phyloP scores from a whole-genome alignment of 1,140 invertebrate genomes.

The Stratiolaelaps scimitus region DNA sequence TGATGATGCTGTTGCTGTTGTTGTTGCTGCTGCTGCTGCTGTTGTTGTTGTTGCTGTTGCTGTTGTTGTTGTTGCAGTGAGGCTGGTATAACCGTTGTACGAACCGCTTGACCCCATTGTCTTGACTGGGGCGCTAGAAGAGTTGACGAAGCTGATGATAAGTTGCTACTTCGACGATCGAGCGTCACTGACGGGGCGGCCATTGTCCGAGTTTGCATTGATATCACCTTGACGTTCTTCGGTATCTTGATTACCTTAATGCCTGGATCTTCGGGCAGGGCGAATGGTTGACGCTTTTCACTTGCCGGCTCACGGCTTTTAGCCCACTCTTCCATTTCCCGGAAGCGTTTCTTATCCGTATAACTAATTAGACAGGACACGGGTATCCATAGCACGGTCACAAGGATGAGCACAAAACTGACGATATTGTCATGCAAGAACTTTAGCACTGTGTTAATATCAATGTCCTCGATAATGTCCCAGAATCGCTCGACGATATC shows the following conservation, averaged over 20 bases:
- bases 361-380: slow-evolving; percentile 43
- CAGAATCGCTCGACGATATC: slow-evolving; percentile 87
- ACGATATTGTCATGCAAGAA: slow-evolving; percentile 78
- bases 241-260: slow-evolving; percentile 26
- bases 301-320: slow-evolving; percentile 13
- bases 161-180: slow-evolving; percentile 14
- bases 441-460: slow-evolving; percentile 74
- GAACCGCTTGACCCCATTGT: slow-evolving; percentile 19
- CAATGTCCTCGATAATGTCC: slow-evolving; percentile 92
- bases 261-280: slow-evolving; percentile 5
- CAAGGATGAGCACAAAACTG: slow-evolving; percentile 72
- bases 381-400: slow-evolving; percentile 81
- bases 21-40: no score
- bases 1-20: no score
- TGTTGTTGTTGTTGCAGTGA: not conserved
- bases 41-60: no score
- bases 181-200: not conserved
- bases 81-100: slow-evolving; percentile 15
- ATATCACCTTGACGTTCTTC: slow-evolving; percentile 15
- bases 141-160: not conserved
- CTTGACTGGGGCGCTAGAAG: not conserved
- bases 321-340: slow-evolving; percentile 25
- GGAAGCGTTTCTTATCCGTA: slow-evolving; percentile 34
- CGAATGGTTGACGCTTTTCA: slow-evolving; percentile 5
- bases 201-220: slow-evolving; percentile 2